Evolutionary conservation across 92 coral and sea anemone genomes (phyloP).

Genomic region (Porites cylindrica): DNA sequence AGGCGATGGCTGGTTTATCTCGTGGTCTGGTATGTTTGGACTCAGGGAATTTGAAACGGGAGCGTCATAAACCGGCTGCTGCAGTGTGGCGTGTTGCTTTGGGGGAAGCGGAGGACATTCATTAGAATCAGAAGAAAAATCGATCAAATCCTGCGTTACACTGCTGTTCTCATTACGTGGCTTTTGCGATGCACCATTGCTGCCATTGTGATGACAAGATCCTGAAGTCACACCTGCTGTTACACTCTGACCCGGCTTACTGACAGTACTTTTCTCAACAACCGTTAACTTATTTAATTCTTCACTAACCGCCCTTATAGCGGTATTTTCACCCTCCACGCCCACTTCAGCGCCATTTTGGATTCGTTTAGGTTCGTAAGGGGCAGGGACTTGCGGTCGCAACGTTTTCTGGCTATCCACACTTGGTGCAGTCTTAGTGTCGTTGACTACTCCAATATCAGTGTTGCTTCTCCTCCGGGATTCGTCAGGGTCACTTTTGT

Average conservation of each 20-base stretch:
- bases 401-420: neutral
- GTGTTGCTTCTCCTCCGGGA: neutral
- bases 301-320: no score
- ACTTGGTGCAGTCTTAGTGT: neutral
- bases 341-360: no score
- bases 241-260: neutral
- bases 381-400: neutral
- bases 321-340: neutral
- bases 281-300: neutral
- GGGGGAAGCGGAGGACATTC: neutral
- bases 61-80: neutral
- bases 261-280: neutral
- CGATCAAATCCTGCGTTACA: neutral
- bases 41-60: neutral
- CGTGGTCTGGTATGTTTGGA: conserved; percentile 10
- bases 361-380: neutral
- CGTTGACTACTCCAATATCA: neutral
- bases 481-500: neutral
- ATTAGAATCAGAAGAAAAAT: neutral
- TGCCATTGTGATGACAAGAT: neutral
- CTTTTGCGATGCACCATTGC: no score
- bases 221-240: neutral
- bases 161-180: neutral
- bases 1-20: conserved; percentile 27
- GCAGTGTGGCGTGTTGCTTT: neutral